Base-by-base conservation (phyloP, 2,888 invertebrate species). In the Arrhopalites spinosus region DNA sequence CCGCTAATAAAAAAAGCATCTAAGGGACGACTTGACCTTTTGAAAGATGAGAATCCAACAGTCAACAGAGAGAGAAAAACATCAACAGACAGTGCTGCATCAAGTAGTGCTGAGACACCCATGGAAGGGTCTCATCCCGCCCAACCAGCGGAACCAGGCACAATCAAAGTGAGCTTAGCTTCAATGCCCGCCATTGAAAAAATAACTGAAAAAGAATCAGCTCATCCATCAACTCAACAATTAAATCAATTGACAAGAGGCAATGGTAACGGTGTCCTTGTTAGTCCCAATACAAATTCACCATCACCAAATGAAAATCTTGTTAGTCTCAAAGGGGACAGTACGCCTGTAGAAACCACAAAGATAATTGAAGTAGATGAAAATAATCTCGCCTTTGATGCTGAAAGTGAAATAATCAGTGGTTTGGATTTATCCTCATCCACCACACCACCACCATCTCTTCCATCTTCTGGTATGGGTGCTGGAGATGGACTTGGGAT, bases 171-270 rank as follows among this genome's bases (percentile, higher is more conserved):
- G 50, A 81, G 79, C 67, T 76, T 82, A 72, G 82, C 82, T 7
- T 78, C 76, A 1, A 75, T 81, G 66, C 82, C 82, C 90, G 92
- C 91, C 23, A 92, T 96, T 80, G 92, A 91, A 72, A 92, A 93
- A 81, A 97, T 97, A 94, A 98, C 98, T 3, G 98, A 98, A 86
- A 90, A 93, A 76, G 94, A 96, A 84, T 93, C 94, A 0, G 96
- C 97, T 0, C 95, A 96, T 88, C 93, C 91, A 25, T 84, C 87
- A 78, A 82, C 78, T 5, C 85, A 85, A 56, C 85, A 85, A 75
- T 80, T 86, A 47, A 83, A 82, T 73, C 83, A 84, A 73, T 78
- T 85, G 64, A 84, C 84, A 5, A 71, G 71, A 13, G 68, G 76
- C 17, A 69, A 73, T 78, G 74, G 72, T 17, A 79, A 78, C n/a